These are phyloP conservation scores for Knipowitschia caucasica DNA, from an alignment of 2,797 vertebrate species.

Conservation along the genomic window DNA sequence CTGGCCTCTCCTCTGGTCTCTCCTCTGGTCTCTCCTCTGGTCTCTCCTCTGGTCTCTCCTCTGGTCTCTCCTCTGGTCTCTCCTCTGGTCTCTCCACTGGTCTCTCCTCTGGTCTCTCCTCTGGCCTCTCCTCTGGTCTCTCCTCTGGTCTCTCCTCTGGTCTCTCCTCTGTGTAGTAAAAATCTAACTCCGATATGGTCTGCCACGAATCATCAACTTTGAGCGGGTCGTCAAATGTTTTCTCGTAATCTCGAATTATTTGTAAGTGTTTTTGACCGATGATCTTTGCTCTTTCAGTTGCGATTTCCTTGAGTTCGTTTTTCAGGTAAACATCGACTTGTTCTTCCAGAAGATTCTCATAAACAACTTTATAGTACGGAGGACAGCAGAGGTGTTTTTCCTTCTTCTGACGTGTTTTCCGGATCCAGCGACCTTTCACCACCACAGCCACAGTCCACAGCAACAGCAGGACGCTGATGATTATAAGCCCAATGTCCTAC, in stretches of 20 bases:
- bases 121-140: not conserved
- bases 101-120: not conserved
- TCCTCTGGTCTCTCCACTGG: too few relatives aligned
- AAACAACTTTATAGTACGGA: constrained; percentile 14
- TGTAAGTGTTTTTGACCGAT: not conserved
- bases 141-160: not conserved
- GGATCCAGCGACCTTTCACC: rapidly evolving
- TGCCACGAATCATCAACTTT: not conserved
- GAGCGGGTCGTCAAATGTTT: rapidly evolving
- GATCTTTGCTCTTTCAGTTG: not conserved
- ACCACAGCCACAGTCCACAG: not conserved
- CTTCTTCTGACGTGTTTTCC: rapidly evolving
- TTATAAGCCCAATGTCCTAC: not conserved
- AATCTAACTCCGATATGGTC: not conserved
- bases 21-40: too few relatives aligned
- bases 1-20: too few relatives aligned
- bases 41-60: too few relatives aligned
- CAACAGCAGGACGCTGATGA: rapidly evolving
- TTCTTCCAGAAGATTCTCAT: constrained; percentile 18
- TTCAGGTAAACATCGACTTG: constrained; percentile 9
- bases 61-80: too few relatives aligned
- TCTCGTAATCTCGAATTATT: not conserved
- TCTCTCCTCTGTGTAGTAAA: not conserved
- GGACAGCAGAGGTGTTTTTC: rapidly evolving
- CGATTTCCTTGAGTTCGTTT: not conserved